Conservation (phyloP, 1,140 invertebrate genomes). For the Hypsibius dujardini region DNA sequence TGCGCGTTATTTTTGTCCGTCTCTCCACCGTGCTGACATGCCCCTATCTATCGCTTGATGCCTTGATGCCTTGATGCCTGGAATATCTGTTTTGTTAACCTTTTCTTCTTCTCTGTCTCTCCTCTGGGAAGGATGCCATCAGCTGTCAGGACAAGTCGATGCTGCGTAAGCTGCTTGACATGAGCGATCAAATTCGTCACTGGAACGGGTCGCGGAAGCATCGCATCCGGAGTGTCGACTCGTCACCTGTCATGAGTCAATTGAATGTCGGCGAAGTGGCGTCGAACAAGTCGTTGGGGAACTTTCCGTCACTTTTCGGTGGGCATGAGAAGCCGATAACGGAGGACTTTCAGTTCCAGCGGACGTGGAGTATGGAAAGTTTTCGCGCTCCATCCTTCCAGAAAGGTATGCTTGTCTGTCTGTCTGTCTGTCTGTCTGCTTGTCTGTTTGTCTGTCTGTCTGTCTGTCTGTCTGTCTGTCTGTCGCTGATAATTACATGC, state of each 20-base stretch:
- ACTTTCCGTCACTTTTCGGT: no score
- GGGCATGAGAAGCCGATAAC: no score
- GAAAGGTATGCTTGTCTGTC: not conserved
- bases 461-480: no score
- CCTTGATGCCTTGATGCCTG: no score
- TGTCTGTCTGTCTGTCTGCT: no score
- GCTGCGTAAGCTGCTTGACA: not conserved
- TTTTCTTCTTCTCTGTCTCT: not conserved
- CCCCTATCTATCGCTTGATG: no score
- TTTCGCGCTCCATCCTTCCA: not conserved
- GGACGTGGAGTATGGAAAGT: not conserved
- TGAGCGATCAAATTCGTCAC: slow-evolving; percentile 14
- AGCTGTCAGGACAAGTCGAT: not conserved
- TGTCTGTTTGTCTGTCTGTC: no score
- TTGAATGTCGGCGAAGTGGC: no score
- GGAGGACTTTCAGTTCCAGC: not conserved
- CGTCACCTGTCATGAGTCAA: not conserved
- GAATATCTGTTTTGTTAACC: not conserved
- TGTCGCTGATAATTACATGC: no score
- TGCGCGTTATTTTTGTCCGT: no score
- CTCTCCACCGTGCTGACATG: no score
- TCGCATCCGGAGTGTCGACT: slow-evolving; percentile 13
- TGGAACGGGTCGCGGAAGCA: slow-evolving; percentile 6
- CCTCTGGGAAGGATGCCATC: not conserved
- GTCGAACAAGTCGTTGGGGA: no score